These are phyloP conservation scores for Spodoptera frugiperda DNA, from an alignment of 1,140 invertebrate genomes.

Conservation along the genomic window DNA sequence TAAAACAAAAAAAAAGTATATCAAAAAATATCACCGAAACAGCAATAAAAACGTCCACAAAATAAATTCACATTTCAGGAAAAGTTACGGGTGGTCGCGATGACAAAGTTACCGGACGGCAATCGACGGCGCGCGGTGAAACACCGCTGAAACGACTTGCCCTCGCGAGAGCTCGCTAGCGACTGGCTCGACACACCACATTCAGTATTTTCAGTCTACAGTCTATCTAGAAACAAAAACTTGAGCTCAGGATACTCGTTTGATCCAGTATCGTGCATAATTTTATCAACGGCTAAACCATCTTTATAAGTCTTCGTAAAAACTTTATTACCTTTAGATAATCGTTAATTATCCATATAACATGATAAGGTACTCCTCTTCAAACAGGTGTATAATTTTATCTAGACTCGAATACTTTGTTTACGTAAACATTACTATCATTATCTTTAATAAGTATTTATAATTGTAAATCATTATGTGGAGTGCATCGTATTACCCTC, in stretches of 20 bases:
- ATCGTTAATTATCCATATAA: neutral
- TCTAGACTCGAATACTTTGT: too few species aligned
- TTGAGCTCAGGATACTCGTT: constrained; percentile 10
- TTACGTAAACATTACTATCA: too few species aligned
- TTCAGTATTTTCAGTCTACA: constrained; percentile 40
- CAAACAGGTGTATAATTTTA: too few species aligned
- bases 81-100: constrained; percentile 39
- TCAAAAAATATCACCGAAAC: constrained; percentile 41
- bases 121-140: constrained; percentile 41
- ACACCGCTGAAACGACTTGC: constrained; percentile 50
- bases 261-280: constrained; percentile 31
- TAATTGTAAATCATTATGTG: too few species aligned
- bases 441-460: too few species aligned
- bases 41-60: constrained; percentile 34
- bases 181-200: constrained; percentile 51
- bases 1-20: constrained; percentile 24
- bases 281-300: constrained; percentile 26
- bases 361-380: too few species aligned
- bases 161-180: constrained; percentile 55
- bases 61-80: constrained; percentile 48
- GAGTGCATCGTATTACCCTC: too few species aligned
- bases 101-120: constrained; percentile 48
- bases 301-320: constrained; percentile 14
- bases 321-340: constrained; percentile 11
- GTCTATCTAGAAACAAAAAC: constrained; percentile 25